Base-by-base conservation (phyloP, 2,888 invertebrate genomes). In the Ichneumoninae sp. region DNA sequence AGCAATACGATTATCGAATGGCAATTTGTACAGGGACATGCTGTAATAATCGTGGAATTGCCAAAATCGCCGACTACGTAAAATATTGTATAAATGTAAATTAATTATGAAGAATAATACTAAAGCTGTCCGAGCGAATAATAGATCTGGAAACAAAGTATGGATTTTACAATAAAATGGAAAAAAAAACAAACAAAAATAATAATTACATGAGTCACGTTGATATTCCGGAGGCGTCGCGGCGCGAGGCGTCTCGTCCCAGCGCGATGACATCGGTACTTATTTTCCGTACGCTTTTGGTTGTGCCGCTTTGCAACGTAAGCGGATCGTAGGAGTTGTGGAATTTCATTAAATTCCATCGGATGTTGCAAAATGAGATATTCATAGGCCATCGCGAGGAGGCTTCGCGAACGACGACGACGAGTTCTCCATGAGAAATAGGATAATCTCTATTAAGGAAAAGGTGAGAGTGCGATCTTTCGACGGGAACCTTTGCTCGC, bases 51-150 rank as follows among this genome's bases (percentile, higher is more conserved):
- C 63, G 76, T 73, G 63, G 78, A 47, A 82, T 86, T 78, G 73
- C 82, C 81, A 50, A 50, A 44, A 77, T 80, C 76, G 69, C 52
- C 77, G 54, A 81, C 52, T 83, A 60, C 82, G 73, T 79, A 66
- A 85, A 83, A 84, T 88, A 88, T 83, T 91, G 91, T 91, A 91
- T 91, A 91, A 91, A 91, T 92, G 89, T 91, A 90, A 91, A 91
- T 92, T 91, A 92, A 88, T 89, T 76, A 74, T 87, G 82, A 83
- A 50, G 66, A 83, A 83, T 79, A 83, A 85, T 81, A 85, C 52
- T 83, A 70, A 66, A 50, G 66, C 71, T 71, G 57, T 52, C 66
- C 69, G 66, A 63, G 44, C 82, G 70, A 74, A 77, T 63, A 57
- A 63, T 68, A 54, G 69, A 54, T 36, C 47, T 36, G 47, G 30